These are phyloP conservation scores for Lepidotrigona ventralis DNA, from an alignment of 1,140 invertebrate species.

Conservation along the genomic window DNA sequence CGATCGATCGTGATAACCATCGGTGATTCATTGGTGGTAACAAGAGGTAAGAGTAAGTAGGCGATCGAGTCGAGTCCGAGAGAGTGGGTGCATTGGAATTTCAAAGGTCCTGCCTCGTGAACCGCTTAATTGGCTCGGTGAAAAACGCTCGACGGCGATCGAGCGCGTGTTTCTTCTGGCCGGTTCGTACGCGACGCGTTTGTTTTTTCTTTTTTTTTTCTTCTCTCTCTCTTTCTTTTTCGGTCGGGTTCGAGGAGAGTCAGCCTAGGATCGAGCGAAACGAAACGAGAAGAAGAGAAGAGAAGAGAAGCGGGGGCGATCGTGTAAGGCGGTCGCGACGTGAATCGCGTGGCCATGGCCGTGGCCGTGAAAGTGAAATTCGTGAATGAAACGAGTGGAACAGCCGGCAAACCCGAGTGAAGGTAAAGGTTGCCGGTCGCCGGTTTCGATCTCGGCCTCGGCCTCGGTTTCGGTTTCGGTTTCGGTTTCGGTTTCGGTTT, in stretches of 20 bases:
- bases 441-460: slow-evolving; percentile 38
- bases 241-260: too few species aligned
- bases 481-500: slow-evolving; percentile 26
- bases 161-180: background rate
- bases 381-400: slow-evolving; percentile 74
- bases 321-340: slow-evolving; percentile 35
- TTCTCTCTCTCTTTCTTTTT: too few species aligned
- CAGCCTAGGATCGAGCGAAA: background rate
- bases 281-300: too few species aligned
- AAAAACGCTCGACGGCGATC: background rate
- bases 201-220: slow-evolving; percentile 9
- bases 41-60: background rate
- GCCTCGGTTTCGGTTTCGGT: slow-evolving; percentile 44
- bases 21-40: background rate
- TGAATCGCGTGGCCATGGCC: slow-evolving; percentile 72
- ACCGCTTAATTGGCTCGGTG: background rate
- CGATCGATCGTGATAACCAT: background rate
- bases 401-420: slow-evolving; percentile 61
- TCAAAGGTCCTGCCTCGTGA: background rate
- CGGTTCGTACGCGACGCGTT: background rate
- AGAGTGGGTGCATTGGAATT: background rate
- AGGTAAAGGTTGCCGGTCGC: slow-evolving; percentile 68
- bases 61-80: background rate
- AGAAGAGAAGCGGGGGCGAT: slow-evolving; percentile 40
- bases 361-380: slow-evolving; percentile 79